Evolutionary conservation across 2,797 vertebrate genomes (phyloP).

Genomic region (Acrossocheilus fasciatus): DNA sequence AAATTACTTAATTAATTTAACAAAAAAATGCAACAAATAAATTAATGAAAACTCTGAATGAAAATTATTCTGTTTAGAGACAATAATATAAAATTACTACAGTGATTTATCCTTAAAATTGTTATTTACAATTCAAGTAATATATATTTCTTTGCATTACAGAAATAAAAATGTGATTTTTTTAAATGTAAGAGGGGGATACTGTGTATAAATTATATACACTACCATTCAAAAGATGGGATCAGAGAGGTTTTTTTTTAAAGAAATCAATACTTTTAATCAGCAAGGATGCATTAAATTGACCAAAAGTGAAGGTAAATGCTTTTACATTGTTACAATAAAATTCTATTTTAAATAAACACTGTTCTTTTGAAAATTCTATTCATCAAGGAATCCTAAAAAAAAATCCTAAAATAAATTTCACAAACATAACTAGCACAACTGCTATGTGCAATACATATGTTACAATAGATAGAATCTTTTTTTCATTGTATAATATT

Average conservation of each 20-base stretch:
- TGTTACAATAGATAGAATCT: no score
- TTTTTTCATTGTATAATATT: no score
- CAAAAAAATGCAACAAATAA: background rate
- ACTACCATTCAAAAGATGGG: background rate
- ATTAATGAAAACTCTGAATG: background rate
- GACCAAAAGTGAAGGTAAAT: background rate
- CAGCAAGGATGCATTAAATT: background rate
- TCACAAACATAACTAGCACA: no score
- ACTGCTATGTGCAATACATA: no score
- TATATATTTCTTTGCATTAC: background rate
- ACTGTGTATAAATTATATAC: background rate
- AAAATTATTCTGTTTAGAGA: background rate
- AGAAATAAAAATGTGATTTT: background rate
- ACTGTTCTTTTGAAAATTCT: background rate
- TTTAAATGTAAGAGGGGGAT: background rate
- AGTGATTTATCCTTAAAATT: background rate
- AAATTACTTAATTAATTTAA: background rate
- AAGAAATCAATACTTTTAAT: background rate
- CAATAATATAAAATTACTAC: background rate
- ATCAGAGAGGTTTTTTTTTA: no score
- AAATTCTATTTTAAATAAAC: background rate
- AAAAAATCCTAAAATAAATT: background rate
- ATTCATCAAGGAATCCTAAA: no score
- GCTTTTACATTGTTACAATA: background rate
- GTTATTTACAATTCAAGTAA: background rate